Percentiles rank a stretch among this genome's conserved stretches.
These are phyloP conservation scores for Echinops telfairi DNA, from an alignment of 2,113 vertebrate genomes.

Conservation along the genomic window DNA sequence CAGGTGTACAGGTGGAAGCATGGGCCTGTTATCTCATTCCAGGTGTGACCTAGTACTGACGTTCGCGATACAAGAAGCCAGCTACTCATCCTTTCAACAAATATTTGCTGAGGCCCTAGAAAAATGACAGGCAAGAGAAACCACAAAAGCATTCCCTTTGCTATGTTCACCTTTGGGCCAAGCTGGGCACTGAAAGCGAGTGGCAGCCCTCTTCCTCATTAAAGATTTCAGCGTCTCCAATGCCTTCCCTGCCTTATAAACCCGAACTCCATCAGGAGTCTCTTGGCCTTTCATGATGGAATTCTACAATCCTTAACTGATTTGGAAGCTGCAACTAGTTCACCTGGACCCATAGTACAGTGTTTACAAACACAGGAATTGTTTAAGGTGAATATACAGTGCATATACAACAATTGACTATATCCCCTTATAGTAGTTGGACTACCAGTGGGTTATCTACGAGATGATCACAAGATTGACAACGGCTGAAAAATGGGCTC, in stretches of 20 bases:
- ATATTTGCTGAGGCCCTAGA: background rate
- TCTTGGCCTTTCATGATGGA: background rate
- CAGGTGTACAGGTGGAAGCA: background rate
- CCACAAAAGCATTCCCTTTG: background rate
- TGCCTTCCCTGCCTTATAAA: background rate
- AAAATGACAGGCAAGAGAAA: background rate
- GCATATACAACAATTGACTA: background rate
- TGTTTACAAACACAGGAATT: background rate
- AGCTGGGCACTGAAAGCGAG: background rate
- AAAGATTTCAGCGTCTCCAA: background rate
- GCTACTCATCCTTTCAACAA: background rate
- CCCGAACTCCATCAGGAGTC: background rate
- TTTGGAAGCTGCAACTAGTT: background rate
- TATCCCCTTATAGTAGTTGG: background rate
- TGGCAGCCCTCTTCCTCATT: background rate
- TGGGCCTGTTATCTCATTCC: background rate
- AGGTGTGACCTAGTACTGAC: background rate
- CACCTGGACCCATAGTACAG: background rate
- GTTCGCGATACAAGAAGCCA: background rate
- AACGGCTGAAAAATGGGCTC: no score
- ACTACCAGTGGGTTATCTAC: background rate
- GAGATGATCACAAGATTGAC: background rate
- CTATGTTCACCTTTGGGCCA: no score
- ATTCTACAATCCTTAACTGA: background rate
- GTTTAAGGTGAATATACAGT: no score